A percentile compares a stretch with the other conserved stretches of the same genome.
Conservation (phyloP, 2,113 vertebrate genomes). For the Anser brachyrhynchus region DNA sequence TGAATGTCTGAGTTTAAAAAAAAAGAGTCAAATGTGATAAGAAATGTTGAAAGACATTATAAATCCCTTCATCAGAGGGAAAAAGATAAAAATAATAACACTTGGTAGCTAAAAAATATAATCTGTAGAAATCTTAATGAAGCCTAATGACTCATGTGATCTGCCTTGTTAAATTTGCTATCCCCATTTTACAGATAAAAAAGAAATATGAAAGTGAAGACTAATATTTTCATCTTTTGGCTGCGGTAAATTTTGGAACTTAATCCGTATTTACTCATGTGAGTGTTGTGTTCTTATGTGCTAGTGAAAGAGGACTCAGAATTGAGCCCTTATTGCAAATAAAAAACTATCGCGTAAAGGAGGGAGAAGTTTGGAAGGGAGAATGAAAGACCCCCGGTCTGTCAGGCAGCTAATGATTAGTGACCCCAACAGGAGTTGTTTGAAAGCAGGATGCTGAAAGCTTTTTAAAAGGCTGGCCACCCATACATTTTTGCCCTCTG, state of each 20-base stretch:
- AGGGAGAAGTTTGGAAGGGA: neutral
- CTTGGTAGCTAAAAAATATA: neutral
- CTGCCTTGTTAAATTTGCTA: constrained; percentile 19
- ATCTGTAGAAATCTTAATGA: constrained; percentile 41
- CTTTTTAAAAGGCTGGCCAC: neutral
- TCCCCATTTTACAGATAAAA: neutral
- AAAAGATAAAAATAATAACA: constrained; percentile 39
- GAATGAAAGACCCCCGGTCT: neutral
- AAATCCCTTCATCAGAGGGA: constrained; percentile 26
- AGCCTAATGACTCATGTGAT: constrained; percentile 38
- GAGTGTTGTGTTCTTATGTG: neutral
- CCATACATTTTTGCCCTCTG: neutral
- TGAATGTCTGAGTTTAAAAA: neutral
- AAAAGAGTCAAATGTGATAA: neutral
- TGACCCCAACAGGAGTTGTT: neutral
- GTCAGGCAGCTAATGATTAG: neutral
- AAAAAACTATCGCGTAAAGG: neutral
- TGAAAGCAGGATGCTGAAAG: neutral
- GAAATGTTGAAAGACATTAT: constrained; percentile 17
- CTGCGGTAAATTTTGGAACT: constrained; percentile 12
- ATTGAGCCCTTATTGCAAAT: neutral
- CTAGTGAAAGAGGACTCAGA: neutral
- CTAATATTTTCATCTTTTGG: neutral
- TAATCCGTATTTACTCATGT: neutral
- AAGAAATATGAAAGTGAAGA: constrained; percentile 3